Conservation (phyloP, 2,888 invertebrate species). For the Scaeva pyrastri region DNA sequence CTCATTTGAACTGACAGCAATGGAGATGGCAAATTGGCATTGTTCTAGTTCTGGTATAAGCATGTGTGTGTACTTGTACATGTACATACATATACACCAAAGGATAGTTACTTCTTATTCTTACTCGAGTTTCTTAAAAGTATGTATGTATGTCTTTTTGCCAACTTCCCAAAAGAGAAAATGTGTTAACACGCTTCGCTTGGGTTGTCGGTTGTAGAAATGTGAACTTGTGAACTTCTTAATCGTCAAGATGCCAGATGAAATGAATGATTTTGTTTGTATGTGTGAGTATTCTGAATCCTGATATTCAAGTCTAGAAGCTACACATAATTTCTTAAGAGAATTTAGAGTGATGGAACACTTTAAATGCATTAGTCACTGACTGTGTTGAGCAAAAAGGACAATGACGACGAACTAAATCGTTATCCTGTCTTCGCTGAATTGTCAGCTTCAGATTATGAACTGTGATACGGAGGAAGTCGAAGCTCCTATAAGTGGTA, state of each 20-base stretch:
- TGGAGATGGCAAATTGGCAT: conserved; percentile 21
- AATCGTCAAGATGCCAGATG: conserved; percentile 59
- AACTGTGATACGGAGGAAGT: conserved; percentile 2
- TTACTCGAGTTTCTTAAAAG: conserved; percentile 33
- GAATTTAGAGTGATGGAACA: conserved; percentile 5
- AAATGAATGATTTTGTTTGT: conserved; percentile 51
- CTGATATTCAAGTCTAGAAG: conserved; percentile 34
- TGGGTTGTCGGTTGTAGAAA: conserved; percentile 36
- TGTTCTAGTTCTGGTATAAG: conserved; percentile 3
- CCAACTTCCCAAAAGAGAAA: conserved; percentile 8
- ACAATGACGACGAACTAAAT: conserved; percentile 42
- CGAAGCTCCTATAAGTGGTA: conserved; percentile 12
- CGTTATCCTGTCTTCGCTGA: conserved; percentile 33
- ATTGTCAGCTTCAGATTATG: conserved; percentile 41
- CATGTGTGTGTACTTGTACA: neutral
- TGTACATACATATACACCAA: neutral
- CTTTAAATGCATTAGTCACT: conserved; percentile 36
- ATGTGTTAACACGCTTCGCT: conserved; percentile 61
- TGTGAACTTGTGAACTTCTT: conserved; percentile 56
- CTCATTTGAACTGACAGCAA: conserved; percentile 26
- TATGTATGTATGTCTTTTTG: neutral
- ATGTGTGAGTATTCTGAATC: too few species aligned
- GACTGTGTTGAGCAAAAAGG: neutral
- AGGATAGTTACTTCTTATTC: neutral
- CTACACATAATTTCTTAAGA: conserved; percentile 1